Evolutionary conservation across 2,797 vertebrate species (phyloP), one percentile per base, ranked within the genome.

Genomic region (Xyrichtys novacula): DNA sequence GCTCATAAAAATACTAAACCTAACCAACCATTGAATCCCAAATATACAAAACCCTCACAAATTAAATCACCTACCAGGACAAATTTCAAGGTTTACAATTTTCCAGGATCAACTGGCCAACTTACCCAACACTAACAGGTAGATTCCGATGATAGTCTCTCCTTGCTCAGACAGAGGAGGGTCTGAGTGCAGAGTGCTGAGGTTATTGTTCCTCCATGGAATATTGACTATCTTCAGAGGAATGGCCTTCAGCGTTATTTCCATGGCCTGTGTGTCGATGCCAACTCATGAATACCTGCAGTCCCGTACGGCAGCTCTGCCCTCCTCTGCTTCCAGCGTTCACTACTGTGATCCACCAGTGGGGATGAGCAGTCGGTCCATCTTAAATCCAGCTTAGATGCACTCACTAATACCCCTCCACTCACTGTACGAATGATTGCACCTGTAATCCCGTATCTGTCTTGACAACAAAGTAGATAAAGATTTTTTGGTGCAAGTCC

Each of bases 121-220:
- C 94, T 56, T 90, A 95, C 95, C 95, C 38, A 96, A 78, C 71
- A 95, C 85, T 52, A 97, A 83, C 31, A 96, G 93, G 80, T 95
- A 96, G 71, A 95, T 81, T 65, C 95, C 95, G 74, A 96, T 93
- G 83, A 95, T 88, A 16, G 94, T 96, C 76, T 96, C 95, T 74
- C 94, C 95, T 90, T 96, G 93, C 69, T 96, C 94, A 0, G 94
- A 94, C 50, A 94, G 68, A 60, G 94, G 92, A 23, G 90, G 76
- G 6, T 96, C 94, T 76, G 91, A 91, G 73, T 94, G 93, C 71
- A 92, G 82, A 69, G 91, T 89, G 40, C 86, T 94, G 71, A 94
- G 89, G 80, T 96, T 96, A 81, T 97, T 96, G 85, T 96, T 96
- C 88, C 94, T 95, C 95, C 95, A 95, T 23, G 92, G 94, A 64